Evolutionary conservation across 2,888 invertebrate species (phyloP), one percentile per base, ranked within the genome.

Genomic region (Temnothorax rugatulus): DNA sequence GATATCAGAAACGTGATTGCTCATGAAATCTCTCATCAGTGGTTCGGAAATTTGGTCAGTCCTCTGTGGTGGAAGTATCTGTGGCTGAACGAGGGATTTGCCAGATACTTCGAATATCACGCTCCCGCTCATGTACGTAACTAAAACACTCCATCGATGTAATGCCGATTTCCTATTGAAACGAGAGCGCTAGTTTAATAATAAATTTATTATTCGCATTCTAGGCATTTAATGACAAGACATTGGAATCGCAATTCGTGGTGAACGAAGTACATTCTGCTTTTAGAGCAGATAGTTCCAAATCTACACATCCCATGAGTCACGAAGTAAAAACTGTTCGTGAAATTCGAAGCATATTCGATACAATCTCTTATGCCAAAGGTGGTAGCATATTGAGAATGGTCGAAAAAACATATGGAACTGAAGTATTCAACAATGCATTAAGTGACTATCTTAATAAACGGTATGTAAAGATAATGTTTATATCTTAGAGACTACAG

Each of bases 211-310:
- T 52, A n/a, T 29, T 61, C 21, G 1, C 29, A 15, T 52, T 29
- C 34, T 77, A 97, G 97, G 96, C 96, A n/a, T 96, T 96, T 89
- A 95, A 94, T 0, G 93, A 95, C 0, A 97, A 97, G 96, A 96
- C 96, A 54, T 92, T 97, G 83, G 96, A 96, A 38, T 96, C 96
- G 9, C 97, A 97, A 90, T 98, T 97, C 91, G 96, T 97, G 0
- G 95, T 96, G 0, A 96, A 97, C 82, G 97, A 97, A 92, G 90
- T 97, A 0, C 98, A 98, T 88, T 93, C 95, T 0, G 96, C 97
- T 7, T 95, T 97, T 81, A 94, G 95, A 0, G 93, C 93, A 85
- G 98, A 97, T 91, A 96, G 96, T n/a, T 94, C 95, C 0, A 93
- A 95, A 38, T 94, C 94, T 25, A 96, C 96, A 0, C 96, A 96